Conservation (phyloP, 64 coral and sea anemone genomes). For the Stylophora pistillata region DNA sequence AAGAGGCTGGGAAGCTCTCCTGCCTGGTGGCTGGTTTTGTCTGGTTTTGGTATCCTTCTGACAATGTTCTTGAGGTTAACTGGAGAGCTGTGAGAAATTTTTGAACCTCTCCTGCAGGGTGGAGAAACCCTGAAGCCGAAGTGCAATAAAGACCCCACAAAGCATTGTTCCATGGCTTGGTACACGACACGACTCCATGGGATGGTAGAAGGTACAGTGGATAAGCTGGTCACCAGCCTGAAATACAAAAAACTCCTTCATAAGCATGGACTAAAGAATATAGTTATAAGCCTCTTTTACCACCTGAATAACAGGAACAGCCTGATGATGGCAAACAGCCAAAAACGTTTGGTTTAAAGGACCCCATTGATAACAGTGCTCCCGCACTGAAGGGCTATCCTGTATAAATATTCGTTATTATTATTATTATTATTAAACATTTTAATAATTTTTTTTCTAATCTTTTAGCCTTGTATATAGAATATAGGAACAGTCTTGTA, state of each 20-base stretch:
- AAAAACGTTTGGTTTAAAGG: too few species aligned
- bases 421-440: too few species aligned
- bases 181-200: slow-evolving; percentile 1
- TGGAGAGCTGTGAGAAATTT: slow-evolving; percentile 26
- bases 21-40: neutral
- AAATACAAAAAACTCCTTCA: neutral
- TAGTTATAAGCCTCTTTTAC: neutral
- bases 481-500: too few species aligned
- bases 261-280: neutral
- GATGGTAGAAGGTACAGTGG: slow-evolving; percentile 20
- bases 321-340: too few species aligned
- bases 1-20: slow-evolving; percentile 26
- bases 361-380: too few species aligned
- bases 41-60: neutral
- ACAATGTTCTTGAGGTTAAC: slow-evolving; percentile 42
- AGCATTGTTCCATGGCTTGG: slow-evolving; percentile 66
- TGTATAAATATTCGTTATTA: too few species aligned
- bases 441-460: too few species aligned
- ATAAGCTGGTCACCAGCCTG: slow-evolving; percentile 36
- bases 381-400: too few species aligned
- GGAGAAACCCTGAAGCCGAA: slow-evolving; percentile 41
- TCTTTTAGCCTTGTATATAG: too few species aligned
- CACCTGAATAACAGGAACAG: neutral
- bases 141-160: slow-evolving; percentile 46
- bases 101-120: neutral